Evolutionary conservation across 2,113 vertebrate species (phyloP).

Genomic region (Azemiops feae): DNA sequence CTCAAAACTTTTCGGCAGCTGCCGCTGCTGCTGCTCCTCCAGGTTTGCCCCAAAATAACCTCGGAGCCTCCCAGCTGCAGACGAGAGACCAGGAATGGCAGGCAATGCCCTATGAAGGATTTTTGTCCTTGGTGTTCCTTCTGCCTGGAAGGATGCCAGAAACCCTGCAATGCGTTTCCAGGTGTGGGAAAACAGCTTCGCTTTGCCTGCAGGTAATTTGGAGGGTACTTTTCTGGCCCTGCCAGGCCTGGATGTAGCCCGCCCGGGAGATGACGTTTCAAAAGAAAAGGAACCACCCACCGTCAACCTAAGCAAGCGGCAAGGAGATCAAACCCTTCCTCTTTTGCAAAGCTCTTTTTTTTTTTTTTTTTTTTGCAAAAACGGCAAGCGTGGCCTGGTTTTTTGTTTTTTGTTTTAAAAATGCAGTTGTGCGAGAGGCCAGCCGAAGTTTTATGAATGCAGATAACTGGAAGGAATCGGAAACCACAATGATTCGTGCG

Average conservation of each 20-base stretch:
- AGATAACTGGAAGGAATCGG: not conserved
- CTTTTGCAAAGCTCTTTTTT: not conserved
- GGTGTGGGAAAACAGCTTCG: constrained; percentile 35
- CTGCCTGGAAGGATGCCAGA: constrained; percentile 45
- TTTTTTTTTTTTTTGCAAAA: not conserved
- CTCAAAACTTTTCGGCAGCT: constrained; percentile 32
- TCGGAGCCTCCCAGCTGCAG: constrained; percentile 55
- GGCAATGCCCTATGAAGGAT: constrained; percentile 44
- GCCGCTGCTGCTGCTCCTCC: constrained; percentile 37
- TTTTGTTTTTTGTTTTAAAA: not conserved
- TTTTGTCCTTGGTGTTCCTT: constrained; percentile 57
- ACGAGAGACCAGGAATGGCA: constrained; percentile 42
- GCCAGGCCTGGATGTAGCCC: not conserved
- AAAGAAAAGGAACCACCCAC: not conserved
- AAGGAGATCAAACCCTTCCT: not conserved
- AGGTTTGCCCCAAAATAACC: constrained; percentile 42
- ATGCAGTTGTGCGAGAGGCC: not conserved
- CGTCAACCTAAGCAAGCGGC: not conserved
- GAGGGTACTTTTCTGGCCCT: constrained; percentile 23
- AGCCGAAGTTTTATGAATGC: not conserved
- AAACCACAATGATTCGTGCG: not conserved
- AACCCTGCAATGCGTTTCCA: constrained; percentile 4
- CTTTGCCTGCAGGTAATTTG: constrained; percentile 32
- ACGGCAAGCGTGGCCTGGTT: not conserved
- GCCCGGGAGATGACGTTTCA: not conserved